Conservation (phyloP, 1,140 invertebrate genomes). For the Triops cancriformis region DNA sequence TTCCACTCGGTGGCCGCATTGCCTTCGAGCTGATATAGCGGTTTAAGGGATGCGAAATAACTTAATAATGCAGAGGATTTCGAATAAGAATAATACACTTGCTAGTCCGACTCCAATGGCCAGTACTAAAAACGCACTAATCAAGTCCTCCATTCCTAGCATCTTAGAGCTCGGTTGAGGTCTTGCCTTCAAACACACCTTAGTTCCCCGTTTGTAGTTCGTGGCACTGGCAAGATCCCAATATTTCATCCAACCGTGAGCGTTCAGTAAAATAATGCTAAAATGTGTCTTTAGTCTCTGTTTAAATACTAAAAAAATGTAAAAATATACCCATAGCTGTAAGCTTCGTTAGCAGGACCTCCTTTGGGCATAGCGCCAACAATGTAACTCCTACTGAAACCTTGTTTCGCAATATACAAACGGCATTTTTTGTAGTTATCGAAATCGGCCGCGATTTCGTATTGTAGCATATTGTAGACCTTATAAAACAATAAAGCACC, state of each 20-base stretch:
- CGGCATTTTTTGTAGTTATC: not conserved
- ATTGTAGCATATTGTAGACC: not conserved
- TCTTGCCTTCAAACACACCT: not conserved
- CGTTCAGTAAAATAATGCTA: not conserved
- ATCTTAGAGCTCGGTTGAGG: not conserved
- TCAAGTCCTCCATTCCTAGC: not conserved
- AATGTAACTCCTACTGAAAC: not conserved
- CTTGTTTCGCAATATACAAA: conserved; percentile 1
- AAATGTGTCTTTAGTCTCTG: not conserved
- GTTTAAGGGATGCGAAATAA: not conserved
- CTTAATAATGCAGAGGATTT: not conserved
- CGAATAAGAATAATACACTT: not conserved
- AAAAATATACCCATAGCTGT: not conserved
- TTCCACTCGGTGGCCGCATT: no score
- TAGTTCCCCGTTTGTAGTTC: not conserved
- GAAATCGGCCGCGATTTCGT: not conserved
- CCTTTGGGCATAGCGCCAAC: not conserved
- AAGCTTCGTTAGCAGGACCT: not conserved
- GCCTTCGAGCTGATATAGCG: no score
- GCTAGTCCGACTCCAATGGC: not conserved
- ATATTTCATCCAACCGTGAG: not conserved
- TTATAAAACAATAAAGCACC: not conserved
- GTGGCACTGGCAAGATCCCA: not conserved
- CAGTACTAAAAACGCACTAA: not conserved
- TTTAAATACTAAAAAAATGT: not conserved